phyloP scores from a whole-genome alignment of 2,888 invertebrate species.

The Lissocephala sabroskyi region DNA sequence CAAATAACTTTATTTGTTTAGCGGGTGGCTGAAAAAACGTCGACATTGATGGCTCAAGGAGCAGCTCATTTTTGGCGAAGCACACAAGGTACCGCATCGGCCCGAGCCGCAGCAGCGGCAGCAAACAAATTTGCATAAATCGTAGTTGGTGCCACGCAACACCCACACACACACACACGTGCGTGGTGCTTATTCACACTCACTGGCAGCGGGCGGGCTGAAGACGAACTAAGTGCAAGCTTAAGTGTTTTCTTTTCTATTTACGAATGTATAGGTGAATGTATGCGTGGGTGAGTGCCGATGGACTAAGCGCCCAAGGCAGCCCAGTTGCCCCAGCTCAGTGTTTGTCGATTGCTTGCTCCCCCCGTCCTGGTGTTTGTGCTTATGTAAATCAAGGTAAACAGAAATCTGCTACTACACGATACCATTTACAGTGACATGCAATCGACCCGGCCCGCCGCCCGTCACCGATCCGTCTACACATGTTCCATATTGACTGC shows the following conservation, averaged over 20 bases:
- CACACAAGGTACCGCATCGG: neutral
- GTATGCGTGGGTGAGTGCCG: neutral
- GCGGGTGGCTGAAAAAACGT: slow-evolving; percentile 7
- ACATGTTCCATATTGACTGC: slow-evolving; percentile 54
- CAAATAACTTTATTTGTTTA: slow-evolving; percentile 61
- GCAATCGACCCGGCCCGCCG: slow-evolving; percentile 32
- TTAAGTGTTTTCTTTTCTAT: slow-evolving; percentile 48
- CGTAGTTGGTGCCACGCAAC: slow-evolving; percentile 39
- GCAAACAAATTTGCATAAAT: slow-evolving; percentile 60
- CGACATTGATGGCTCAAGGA: neutral
- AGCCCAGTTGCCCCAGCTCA: neutral
- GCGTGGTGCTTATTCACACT: slow-evolving; percentile 48
- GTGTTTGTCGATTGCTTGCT: slow-evolving; percentile 26
- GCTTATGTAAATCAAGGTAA: slow-evolving; percentile 61
- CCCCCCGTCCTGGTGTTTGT: slow-evolving; percentile 10
- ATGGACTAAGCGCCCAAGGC: neutral
- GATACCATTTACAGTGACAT: slow-evolving; percentile 55
- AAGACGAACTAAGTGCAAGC: slow-evolving; percentile 63
- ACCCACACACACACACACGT: slow-evolving; percentile 13
- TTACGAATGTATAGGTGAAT: slow-evolving; percentile 8
- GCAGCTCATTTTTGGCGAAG: neutral
- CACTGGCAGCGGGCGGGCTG: neutral
- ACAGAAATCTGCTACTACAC: slow-evolving; percentile 56
- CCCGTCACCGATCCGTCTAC: slow-evolving; percentile 39
- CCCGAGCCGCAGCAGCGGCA: slow-evolving; percentile 19